Percentiles rank a stretch among this genome's conserved stretches.
phyloP scores from a whole-genome alignment of 2,113 vertebrate species.

The Indicator indicator region DNA sequence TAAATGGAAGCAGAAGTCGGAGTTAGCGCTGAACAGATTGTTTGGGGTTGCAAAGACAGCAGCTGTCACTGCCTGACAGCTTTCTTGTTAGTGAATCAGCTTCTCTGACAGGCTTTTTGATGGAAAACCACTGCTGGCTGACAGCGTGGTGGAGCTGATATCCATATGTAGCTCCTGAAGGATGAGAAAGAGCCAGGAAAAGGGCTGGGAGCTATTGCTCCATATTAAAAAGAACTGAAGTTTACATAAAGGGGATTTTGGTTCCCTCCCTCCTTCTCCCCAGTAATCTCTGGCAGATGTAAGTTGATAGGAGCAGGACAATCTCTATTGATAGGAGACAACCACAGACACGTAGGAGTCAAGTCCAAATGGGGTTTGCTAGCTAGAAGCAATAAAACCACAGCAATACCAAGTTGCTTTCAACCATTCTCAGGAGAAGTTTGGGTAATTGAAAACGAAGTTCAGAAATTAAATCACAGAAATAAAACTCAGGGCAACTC shows the following conservation, averaged over 20 bases:
- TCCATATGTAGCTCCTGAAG: conserved; percentile 71
- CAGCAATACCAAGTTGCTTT: not conserved
- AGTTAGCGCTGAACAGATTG: conserved; percentile 78
- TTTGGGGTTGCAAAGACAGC: conserved; percentile 79
- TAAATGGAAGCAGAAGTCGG: conserved; percentile 76
- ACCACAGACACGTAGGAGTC: fast-evolving
- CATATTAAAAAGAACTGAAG: conserved; percentile 16
- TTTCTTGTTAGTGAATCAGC: conserved; percentile 80
- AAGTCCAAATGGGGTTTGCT: not conserved
- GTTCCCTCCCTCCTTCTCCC: not conserved
- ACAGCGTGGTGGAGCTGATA: conserved; percentile 66
- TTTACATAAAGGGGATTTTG: not conserved
- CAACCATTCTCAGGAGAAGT: not conserved
- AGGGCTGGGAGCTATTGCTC: conserved; percentile 24
- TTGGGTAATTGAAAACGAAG: fast-evolving
- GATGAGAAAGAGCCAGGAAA: conserved; percentile 5
- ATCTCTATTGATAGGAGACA: not conserved
- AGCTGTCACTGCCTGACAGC: conserved; percentile 80
- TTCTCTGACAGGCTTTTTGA: conserved; percentile 78
- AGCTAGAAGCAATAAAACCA: not conserved
- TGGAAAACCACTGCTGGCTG: conserved; percentile 77
- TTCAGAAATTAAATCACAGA: not conserved
- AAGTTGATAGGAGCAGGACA: not conserved
- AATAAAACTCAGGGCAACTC: not conserved
- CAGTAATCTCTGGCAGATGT: not conserved